Evolutionary conservation across 2,888 invertebrate species (phyloP), one percentile per base, ranked within the genome.

Genomic region (Cryptus armator): DNA sequence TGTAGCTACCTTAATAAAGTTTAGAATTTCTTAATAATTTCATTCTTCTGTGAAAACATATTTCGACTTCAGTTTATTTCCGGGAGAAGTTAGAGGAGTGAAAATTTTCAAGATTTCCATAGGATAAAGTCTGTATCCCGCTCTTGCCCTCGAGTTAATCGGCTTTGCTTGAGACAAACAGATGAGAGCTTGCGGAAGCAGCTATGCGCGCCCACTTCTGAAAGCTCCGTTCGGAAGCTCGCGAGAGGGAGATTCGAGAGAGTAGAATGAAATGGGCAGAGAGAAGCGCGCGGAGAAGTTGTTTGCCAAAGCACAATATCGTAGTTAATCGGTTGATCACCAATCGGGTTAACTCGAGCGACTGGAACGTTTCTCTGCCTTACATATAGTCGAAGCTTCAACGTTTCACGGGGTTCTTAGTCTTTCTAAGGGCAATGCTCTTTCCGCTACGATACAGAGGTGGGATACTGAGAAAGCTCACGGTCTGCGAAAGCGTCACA

Each of bases 81-180:
- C 59, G 29, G 24, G 44, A 37, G 43, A 32, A 74, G 62, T 37
- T 9, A 66, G 16, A 43, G 43, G 46, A 75, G 46, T 32, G 24
- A 59, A 77, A 32, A 82, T 62, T 77, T 72, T 77, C 48, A 75
- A 46, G 46, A 76, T 76, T 76, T 66, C 59, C 80, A 16, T 14
- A 19, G 59, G 76, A 76, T 76, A 32, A 24, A 59, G 71, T 70
- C 48, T 37, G 16, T 24, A 43, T 56, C 70, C 71, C 71, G 67
- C 76, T 84, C 76, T 48, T 37, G 64, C 66, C 67, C 66, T 71
- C 37, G 37, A 77, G 29, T 77, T 84, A 81, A 84, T 84, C 84
- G 81, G 84, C 84, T 84, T 84, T 78, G 19, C 77, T 77, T 74
- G 68, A 68, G 59, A 84, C 81, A 81, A 84, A 84, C 77, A 81